Conservation (phyloP, 2,888 invertebrate species). For the Lottia gigantea region DNA sequence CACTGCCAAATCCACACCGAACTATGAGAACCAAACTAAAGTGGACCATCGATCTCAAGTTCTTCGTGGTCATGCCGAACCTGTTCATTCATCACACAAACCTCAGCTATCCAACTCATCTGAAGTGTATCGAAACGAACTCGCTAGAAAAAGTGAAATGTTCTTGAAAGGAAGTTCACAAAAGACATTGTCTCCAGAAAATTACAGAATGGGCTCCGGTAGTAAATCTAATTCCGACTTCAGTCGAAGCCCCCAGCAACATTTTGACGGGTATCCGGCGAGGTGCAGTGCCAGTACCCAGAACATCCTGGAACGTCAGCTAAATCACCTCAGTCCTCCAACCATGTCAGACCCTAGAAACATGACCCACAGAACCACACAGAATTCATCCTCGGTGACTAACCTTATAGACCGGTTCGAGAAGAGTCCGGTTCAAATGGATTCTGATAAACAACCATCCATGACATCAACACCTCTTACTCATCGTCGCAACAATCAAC, state of each 20-base stretch:
- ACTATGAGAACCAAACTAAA: conserved; percentile 56
- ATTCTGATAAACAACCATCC: conserved; percentile 38
- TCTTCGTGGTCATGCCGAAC: conserved; percentile 42
- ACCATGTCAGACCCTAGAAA: neutral
- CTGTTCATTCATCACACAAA: conserved; percentile 29
- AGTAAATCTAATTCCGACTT: conserved; percentile 8
- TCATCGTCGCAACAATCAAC: conserved; percentile 30
- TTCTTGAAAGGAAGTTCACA: conserved; percentile 21
- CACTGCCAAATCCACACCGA: conserved; percentile 48
- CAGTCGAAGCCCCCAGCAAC: neutral
- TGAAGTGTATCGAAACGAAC: conserved; percentile 31
- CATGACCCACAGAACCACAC: neutral
- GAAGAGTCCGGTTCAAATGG: conserved; percentile 31
- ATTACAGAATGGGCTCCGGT: neutral
- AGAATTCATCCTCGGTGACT: conserved; percentile 40
- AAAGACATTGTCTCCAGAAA: conserved; percentile 7
- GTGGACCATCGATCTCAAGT: conserved; percentile 39
- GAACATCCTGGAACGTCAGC: conserved; percentile 24
- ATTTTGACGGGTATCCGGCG: conserved; percentile 15
- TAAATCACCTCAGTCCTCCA: neutral
- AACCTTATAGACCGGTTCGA: conserved; percentile 53
- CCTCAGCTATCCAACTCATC: conserved; percentile 29
- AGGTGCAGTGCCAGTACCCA: conserved; percentile 29
- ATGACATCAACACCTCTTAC: conserved; percentile 51
- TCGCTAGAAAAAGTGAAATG: conserved; percentile 36